phyloP scores from a whole-genome alignment of 2,797 vertebrate genomes.

The Phataginus tricuspis region DNA sequence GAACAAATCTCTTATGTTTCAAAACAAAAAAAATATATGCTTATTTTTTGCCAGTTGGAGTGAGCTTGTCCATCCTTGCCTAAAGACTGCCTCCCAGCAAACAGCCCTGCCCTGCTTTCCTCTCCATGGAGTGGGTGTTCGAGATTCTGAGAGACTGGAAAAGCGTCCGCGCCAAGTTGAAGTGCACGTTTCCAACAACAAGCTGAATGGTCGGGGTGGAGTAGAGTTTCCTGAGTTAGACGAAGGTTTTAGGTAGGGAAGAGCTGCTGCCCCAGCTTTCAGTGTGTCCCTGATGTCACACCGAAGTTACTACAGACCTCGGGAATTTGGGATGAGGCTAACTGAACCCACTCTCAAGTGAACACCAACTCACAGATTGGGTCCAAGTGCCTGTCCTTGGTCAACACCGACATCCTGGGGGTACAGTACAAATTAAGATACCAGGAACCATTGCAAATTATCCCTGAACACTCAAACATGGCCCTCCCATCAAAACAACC shows the following conservation, averaged over 20 bases:
- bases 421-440: not conserved
- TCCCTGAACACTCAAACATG: too few species aligned
- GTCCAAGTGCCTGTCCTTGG: not conserved
- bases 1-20: slow-evolving; percentile 68
- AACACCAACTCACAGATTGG: not conserved
- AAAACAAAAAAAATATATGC: slow-evolving; percentile 62
- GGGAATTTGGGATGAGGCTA: not conserved
- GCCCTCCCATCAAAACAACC: not conserved
- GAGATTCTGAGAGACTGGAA: not conserved
- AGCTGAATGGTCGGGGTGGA: not conserved
- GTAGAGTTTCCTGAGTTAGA: too few species aligned
- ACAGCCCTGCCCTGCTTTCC: rapidly evolving
- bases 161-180: not conserved
- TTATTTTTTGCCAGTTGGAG: not conserved
- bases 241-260: not conserved
- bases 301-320: not conserved
- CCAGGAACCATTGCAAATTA: not conserved
- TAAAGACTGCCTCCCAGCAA: not conserved
- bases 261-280: not conserved
- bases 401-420: not conserved
- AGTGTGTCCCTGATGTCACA: not conserved
- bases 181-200: not conserved
- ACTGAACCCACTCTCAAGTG: not conserved
- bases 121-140: not conserved
- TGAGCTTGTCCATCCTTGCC: not conserved